Evolutionary conservation across 2,113 vertebrate genomes (phyloP).

Genomic region (Chamaea fasciata): DNA sequence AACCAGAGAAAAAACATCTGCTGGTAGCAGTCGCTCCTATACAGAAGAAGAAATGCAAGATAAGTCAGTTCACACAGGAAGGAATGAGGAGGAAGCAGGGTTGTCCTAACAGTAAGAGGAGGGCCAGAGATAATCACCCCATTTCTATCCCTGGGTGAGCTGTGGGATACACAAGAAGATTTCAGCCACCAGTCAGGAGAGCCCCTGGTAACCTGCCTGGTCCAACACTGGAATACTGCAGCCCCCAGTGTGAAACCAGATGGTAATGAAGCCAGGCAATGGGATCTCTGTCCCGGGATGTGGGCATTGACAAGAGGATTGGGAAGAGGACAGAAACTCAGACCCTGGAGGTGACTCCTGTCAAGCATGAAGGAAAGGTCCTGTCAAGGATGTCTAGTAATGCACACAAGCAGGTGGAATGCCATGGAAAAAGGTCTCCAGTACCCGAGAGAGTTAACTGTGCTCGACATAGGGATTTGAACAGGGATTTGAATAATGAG

Average conservation of each 20-base stretch:
- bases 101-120: background rate
- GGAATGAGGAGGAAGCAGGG: background rate
- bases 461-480: background rate
- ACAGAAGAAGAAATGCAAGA: background rate
- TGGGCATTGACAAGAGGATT: background rate
- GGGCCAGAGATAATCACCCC: background rate
- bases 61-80: background rate
- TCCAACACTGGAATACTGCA: background rate
- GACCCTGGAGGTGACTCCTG: background rate
- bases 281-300: background rate
- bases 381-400: too few species aligned
- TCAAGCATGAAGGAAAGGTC: background rate
- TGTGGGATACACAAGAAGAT: rapidly evolving
- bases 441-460: background rate
- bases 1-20: background rate
- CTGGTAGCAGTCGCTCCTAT: rapidly evolving
- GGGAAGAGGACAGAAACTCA: background rate
- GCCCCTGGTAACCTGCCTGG: background rate
- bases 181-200: background rate
- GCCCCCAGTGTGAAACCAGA: background rate
- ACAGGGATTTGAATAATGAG: background rate
- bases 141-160: background rate
- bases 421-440: background rate
- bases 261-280: background rate
- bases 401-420: background rate